Evolutionary conservation across 2,113 vertebrate genomes (phyloP), one percentile per base, ranked within the genome.

Genomic region (Lathamus discolor): DNA sequence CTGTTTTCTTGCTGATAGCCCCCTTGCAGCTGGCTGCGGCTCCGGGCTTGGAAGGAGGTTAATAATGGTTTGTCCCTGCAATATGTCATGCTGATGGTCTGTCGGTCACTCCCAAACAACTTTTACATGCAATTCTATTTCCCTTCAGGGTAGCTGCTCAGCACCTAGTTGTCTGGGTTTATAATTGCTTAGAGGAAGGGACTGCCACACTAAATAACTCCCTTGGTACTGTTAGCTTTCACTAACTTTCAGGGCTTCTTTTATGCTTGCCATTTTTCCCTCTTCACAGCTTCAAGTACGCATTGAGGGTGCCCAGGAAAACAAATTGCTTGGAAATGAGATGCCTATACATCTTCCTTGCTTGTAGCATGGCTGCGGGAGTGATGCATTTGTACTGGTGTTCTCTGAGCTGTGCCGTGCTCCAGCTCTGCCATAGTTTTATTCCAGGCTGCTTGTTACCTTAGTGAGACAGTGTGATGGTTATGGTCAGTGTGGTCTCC

Each of bases 281-380:
- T 17, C 20, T 48, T 66, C 17, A 24, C 23, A 68, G 25, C 39
- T 62, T 48, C 7, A 3, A 25, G 17, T 57, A 39, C 25, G 11
- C 51, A 11, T 49, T 27, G 55, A 33, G 27, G 52, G 35, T 44
- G 27, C 20, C 12, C 46, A 35, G 52, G 63, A 77, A 75, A 68
- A 15, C n/a, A 33, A 39, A 59, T 14, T 17, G 37, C 33, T 37
- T 31, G 7, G 51, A 55, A 46, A 29, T 17, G 9, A 85, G 31
- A 9, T 9, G n/a, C 19, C 28, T 7, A 1, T 49, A 29, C 0
- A 3, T 54, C 35, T 54, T 61, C 5, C 4, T 48, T 5, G 23
- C 35, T 54, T 17, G 17, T 27, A 7, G 31, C 0, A 7, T 1
- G 6, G 20, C 25, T 57, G 20, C 1, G 0, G 31, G 37, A 68